Base-by-base conservation (phyloP, 1,140 invertebrate genomes). In the Lineus longissimus region DNA sequence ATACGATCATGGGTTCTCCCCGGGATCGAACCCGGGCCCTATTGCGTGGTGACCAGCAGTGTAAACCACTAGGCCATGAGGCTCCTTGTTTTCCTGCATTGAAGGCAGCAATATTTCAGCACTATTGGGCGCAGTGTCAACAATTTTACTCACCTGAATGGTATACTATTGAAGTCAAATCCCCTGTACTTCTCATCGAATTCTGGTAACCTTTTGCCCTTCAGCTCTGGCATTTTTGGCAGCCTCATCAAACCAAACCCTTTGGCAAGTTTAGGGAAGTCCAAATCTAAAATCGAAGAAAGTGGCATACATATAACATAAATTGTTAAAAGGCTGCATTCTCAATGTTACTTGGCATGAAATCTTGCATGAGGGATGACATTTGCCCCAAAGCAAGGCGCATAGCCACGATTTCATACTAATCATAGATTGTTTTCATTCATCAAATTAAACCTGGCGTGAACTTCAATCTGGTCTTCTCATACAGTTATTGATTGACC, bases 151-250 rank as follows among this genome's bases (percentile, higher is more conserved):
- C 73, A 84, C 83, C 86, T 90, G 75, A 93, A 98, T 19, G 87
- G 81, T 67, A 98, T 89, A 19, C 79, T 82, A 73, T 91, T 90
- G 4, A 89, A 81, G 80, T 97, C 89, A 23, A 93, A 82, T 15
- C 86, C 81, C 9, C 19, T 36, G 33, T 36, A 36, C 33, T 0
- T 86, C 82, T 15, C 85, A 82, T 15, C 84, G 67, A 77, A 96
- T 67, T 86, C 87, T 9, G 84, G 33, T 9, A 82, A 30, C 17
- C 68, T 64, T 64, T 78, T 73, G 11, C 74, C 86, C 76, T 90
- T 93, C 0, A 96, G 79, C 84, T 99, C 96, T 0, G 95, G 94
- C 95, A 98, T 98, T 76, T 89, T 88, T 0, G 95, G 96, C 68
- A 98, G 81, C 75, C 90, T 90, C 11, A 98, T 74, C 1, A 98